Percentiles rank a stretch among this genome's conserved stretches.
phyloP scores from a whole-genome alignment of 1,140 invertebrate genomes.

The Drosophila eugracilis region DNA sequence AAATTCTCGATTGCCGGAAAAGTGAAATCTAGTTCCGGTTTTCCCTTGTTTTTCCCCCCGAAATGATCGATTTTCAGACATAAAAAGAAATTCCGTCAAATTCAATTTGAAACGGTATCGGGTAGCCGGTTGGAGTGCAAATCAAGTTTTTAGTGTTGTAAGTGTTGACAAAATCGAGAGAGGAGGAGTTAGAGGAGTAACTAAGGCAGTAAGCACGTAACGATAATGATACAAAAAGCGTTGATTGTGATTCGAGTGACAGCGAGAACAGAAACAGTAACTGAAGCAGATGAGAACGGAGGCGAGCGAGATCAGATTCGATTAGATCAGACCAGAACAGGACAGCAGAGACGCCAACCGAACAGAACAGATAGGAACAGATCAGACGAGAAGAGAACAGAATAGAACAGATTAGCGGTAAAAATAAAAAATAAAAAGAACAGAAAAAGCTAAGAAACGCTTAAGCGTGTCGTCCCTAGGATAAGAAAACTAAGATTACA shows the following conservation, averaged over 20 bases:
- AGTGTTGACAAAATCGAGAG: conserved; percentile 53
- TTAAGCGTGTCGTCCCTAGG: conserved; percentile 40
- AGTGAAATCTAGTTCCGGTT: neutral
- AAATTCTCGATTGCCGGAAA: too few relatives aligned
- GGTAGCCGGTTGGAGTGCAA: conserved; percentile 3
- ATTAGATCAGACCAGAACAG: conserved; percentile 4
- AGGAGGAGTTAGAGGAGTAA: conserved; percentile 12
- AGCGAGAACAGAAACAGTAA: conserved; percentile 38
- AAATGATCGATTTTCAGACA: neutral
- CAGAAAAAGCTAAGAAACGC: conserved; percentile 52
- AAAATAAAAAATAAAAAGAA: too few relatives aligned
- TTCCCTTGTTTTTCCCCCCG: too few relatives aligned
- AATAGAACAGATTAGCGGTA: conserved; percentile 6
- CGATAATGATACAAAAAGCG: conserved; percentile 58
- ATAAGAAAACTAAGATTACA: conserved; percentile 39
- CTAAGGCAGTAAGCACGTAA: conserved; percentile 11
- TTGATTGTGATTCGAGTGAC: conserved; percentile 75
- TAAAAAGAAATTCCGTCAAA: neutral
- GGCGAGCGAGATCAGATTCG: conserved; percentile 10
- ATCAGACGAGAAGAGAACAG: conserved; percentile 12
- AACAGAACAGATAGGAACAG: conserved; percentile 20
- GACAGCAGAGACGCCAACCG: conserved; percentile 12
- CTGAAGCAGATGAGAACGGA: conserved; percentile 26
- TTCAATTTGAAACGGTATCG: neutral
- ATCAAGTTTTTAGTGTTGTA: conserved; percentile 53